Conservation (phyloP, 2,797 vertebrate species). For the Sphenopsis melanotis region DNA sequence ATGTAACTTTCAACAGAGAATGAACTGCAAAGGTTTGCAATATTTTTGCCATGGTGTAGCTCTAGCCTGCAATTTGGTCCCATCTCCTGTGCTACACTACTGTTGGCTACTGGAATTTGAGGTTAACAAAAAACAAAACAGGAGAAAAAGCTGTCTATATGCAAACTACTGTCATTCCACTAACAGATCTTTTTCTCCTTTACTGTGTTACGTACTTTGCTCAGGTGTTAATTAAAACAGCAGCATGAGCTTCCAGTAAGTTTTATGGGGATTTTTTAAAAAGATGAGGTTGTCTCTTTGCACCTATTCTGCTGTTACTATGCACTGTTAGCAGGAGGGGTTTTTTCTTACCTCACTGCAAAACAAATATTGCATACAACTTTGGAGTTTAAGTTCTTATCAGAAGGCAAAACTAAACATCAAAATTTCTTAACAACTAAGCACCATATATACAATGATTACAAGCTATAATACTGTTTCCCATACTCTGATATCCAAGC, state of each 20-base stretch:
- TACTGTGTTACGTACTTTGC: neutral
- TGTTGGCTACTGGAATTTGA: neutral
- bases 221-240: constrained; percentile 49
- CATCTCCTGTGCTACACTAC: neutral
- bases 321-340: neutral
- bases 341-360: neutral
- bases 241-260: neutral
- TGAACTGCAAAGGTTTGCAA: neutral
- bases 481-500: neutral
- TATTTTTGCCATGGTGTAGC: neutral
- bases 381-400: neutral
- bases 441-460: neutral
- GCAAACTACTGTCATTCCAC: neutral
- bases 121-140: neutral
- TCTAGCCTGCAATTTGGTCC: neutral
- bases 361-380: neutral
- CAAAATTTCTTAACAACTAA: neutral
- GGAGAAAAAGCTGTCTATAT: neutral
- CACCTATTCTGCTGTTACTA: neutral
- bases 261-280: neutral
- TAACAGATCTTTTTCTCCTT: neutral
- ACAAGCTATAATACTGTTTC: neutral
- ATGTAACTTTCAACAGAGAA: neutral
- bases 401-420: neutral
- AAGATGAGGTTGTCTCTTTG: neutral